These are phyloP conservation scores for Sebastes steindachneri DNA, from an alignment of 2,797 vertebrate species.

Conservation along the genomic window DNA sequence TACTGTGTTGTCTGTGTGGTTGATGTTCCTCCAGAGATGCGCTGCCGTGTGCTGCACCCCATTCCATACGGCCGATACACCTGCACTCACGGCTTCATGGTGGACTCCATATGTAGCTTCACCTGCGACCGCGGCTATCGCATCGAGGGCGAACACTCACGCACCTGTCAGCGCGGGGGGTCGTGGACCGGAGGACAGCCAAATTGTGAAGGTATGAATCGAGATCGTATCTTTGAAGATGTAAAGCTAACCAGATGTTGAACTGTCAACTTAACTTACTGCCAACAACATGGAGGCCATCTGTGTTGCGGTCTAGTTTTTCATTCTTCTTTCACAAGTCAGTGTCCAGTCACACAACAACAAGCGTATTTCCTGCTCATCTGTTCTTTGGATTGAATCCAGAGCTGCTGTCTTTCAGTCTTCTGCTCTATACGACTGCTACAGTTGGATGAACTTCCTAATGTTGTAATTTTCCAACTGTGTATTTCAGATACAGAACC, in stretches of 20 bases:
- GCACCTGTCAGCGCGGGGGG: slow-evolving; percentile 87
- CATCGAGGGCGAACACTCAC: slow-evolving; percentile 88
- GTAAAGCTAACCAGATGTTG: background rate
- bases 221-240: background rate
- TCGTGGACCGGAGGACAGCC: slow-evolving; percentile 91
- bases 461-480: background rate
- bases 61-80: slow-evolving; percentile 88
- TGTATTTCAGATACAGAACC: slow-evolving; percentile 90
- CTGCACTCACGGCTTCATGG: slow-evolving; percentile 87
- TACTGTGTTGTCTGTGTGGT: background rate
- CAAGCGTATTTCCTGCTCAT: slow-evolving; percentile 47
- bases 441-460: background rate
- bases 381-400: slow-evolving; percentile 29
- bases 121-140: slow-evolving; percentile 88
- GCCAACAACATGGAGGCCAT: slow-evolving; percentile 4
- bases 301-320: slow-evolving; percentile 15
- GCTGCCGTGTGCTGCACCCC: slow-evolving; percentile 87
- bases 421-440: background rate
- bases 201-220: slow-evolving; percentile 88
- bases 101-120: slow-evolving; percentile 93
- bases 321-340: slow-evolving; percentile 15
- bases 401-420: background rate
- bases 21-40: slow-evolving; percentile 81
- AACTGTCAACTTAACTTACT: background rate
- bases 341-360: slow-evolving; percentile 20